Percentiles rank a stretch among this genome's conserved stretches.
phyloP scores from a whole-genome alignment of 2,888 invertebrate genomes.

The Drosophila barbarae region DNA sequence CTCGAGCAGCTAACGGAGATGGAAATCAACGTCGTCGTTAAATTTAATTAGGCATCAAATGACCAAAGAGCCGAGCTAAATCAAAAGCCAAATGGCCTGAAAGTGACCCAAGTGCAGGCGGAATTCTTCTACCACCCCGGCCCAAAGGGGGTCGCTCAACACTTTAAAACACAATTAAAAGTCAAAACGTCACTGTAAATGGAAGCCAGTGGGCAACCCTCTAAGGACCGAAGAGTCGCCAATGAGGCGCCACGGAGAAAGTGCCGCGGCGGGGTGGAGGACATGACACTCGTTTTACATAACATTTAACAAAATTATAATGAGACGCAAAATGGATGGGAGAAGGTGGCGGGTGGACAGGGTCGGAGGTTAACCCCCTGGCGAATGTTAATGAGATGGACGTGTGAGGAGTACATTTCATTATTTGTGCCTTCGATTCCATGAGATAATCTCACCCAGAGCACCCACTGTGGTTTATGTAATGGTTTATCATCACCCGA shows the following conservation, averaged over 20 bases:
- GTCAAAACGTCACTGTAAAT: slow-evolving; percentile 66
- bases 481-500: slow-evolving; percentile 13
- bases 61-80: slow-evolving; percentile 67
- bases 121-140: slow-evolving; percentile 16
- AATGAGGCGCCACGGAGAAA: slow-evolving; percentile 45
- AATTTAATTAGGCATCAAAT: slow-evolving; percentile 78
- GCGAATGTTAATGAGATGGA: slow-evolving; percentile 42
- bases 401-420: slow-evolving; percentile 31
- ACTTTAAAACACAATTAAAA: slow-evolving; percentile 73
- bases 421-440: slow-evolving; percentile 11
- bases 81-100: slow-evolving; percentile 75
- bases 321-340: slow-evolving; percentile 47
- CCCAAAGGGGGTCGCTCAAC: slow-evolving; percentile 33
- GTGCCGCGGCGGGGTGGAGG: slow-evolving; percentile 10
- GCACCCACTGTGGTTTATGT: slow-evolving; percentile 20
- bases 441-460: slow-evolving; percentile 8
- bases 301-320: slow-evolving; percentile 76
- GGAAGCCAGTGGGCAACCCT: slow-evolving; percentile 65
- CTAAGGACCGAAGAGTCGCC: slow-evolving; percentile 69
- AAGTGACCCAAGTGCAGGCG: slow-evolving; percentile 49
- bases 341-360: slow-evolving; percentile 21
- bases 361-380: slow-evolving; percentile 23
- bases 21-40: slow-evolving; percentile 72
- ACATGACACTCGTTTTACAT: slow-evolving; percentile 67
- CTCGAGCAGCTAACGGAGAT: slow-evolving; percentile 11